phyloP scores from a whole-genome alignment of 2,797 vertebrate species.

The Neostethus bicornis region DNA sequence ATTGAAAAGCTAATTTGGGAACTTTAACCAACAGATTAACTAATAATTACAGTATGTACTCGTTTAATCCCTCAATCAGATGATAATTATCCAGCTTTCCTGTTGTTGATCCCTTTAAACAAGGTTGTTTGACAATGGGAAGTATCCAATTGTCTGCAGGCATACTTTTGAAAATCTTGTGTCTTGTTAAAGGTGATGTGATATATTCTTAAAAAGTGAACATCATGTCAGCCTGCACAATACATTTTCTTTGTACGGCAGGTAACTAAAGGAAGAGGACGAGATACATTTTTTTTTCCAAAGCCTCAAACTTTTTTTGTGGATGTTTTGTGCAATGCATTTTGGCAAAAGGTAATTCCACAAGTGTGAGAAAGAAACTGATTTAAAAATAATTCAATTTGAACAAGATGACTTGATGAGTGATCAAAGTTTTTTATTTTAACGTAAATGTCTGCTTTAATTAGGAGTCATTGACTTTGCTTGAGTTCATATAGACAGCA shows the following conservation, averaged over 20 bases:
- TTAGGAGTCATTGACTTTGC: slow-evolving; percentile 57
- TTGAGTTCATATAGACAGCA: slow-evolving; percentile 43
- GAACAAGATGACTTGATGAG: slow-evolving; percentile 1
- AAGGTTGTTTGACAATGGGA: too few relatives aligned
- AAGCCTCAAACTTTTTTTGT: too few relatives aligned
- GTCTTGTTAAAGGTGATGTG: slow-evolving; percentile 63
- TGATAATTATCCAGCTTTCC: slow-evolving; percentile 38
- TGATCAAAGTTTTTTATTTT: background rate
- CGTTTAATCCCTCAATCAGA: slow-evolving; percentile 5
- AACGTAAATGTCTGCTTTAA: slow-evolving; percentile 24
- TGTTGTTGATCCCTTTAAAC: slow-evolving; percentile 55
- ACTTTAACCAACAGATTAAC: slow-evolving; percentile 29
- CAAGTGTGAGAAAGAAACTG: background rate
- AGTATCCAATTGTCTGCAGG: too few relatives aligned
- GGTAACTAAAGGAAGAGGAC: slow-evolving; percentile 28
- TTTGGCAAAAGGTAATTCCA: background rate
- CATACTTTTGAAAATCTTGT: too few relatives aligned
- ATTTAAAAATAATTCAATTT: slow-evolving; percentile 8
- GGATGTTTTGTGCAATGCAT: slow-evolving; percentile 2
- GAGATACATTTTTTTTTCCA: too few relatives aligned
- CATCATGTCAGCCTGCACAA: slow-evolving; percentile 44
- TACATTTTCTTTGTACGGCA: slow-evolving; percentile 58
- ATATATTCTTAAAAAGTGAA: slow-evolving; percentile 54
- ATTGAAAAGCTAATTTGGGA: too few relatives aligned
- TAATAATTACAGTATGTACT: too few relatives aligned